Evolutionary conservation across 2,113 vertebrate species (phyloP), one percentile per base, ranked within the genome.

Genomic region (Hemibagrus wyckioides): DNA sequence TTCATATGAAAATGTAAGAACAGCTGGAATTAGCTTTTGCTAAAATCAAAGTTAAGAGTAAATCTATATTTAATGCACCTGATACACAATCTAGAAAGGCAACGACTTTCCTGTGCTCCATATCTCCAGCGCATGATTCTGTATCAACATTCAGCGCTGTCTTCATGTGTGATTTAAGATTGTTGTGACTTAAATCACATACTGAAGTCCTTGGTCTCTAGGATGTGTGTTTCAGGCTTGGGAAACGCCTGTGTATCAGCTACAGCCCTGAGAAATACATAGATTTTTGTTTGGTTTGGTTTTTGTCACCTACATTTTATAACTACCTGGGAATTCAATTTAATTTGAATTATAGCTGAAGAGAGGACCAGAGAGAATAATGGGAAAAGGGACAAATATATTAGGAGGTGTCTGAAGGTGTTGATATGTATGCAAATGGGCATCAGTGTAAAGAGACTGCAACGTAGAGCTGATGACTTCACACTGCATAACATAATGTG

Each of bases 401-500:
- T 56, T 44, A 54, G 30, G 44, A 39, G 30, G 0, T 59, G 7
- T 25, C 19, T 71, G 30, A 50, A 48, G 56, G 56, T 36, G 14
- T 86, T 52, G 56, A 15, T 54, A 23, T 80, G 81, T 82, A 14
- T 52, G 71, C 71, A 83, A 61, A 71, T 86, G 84, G 73, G 48
- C 9, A 6, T 84, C 44, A 81, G 80, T 84, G 84, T 81, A 56
- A 86, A 54, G n/a, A 73, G 80, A 50, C 75, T 48, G n/a, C 25
- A 57, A 59, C 52, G 56, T 63, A 28, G 69, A 85, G 77, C 23
- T 23, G 23, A 44, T 86, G 65, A 75, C 67, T 85, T 88, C 82
- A 81, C 85, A 84, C 81, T 69, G 36, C 36, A 44, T 84, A 82
- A 65, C 73, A 61, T 86, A 82, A 88, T 88, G 77, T 75, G 85